A percentile compares a stretch with the other conserved stretches of the same genome.
Evolutionary conservation across 2,888 invertebrate genomes (phyloP).

Genomic region (Stenodera caucasica): DNA sequence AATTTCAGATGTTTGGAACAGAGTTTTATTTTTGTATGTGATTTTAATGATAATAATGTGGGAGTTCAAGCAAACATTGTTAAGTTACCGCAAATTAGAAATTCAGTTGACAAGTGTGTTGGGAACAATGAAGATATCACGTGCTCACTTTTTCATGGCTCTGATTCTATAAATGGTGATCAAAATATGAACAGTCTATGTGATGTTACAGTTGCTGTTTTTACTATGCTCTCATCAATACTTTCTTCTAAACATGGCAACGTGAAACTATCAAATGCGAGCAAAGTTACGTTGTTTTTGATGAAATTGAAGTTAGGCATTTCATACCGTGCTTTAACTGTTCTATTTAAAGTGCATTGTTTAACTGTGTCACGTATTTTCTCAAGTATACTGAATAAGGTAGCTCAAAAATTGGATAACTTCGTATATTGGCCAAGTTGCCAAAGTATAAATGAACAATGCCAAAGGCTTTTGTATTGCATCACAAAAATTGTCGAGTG

Average conservation of each 20-base stretch:
- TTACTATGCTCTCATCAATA: not conserved
- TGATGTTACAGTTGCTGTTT: not conserved
- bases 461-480: constrained; percentile 12
- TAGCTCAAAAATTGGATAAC: not conserved
- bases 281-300: not conserved
- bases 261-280: not conserved
- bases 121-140: not conserved
- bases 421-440: constrained; percentile 15
- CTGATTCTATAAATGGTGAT: not conserved
- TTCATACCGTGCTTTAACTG: not conserved
- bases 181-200: not conserved
- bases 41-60: no score
- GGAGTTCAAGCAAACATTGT: no score
- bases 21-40: no score
- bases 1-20: no score
- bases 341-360: not conserved
- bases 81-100: no score
- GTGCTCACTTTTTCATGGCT: not conserved
- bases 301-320: constrained; percentile 6
- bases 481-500: constrained; percentile 11
- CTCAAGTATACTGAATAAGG: not conserved
- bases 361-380: constrained; percentile 3
- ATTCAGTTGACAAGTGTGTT: constrained; percentile 6
- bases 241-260: not conserved
- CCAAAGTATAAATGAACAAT: constrained; percentile 8